Conservation (phyloP, 2,113 vertebrate species). For the Caracal caracal region DNA sequence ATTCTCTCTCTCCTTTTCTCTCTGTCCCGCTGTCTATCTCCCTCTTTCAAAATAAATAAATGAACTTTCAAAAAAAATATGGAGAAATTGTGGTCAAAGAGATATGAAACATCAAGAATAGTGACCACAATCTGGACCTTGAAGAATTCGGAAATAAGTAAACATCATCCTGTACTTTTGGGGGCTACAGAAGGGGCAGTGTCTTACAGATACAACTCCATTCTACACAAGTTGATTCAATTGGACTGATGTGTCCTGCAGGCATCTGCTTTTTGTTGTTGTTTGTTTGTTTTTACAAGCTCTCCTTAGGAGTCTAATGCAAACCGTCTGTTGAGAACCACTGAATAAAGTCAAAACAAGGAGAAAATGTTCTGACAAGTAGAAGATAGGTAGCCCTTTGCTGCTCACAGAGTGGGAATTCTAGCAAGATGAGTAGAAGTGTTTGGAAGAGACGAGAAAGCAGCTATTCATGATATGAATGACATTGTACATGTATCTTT, state of each 20-base stretch:
- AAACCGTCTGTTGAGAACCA: neutral
- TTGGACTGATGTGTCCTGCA: neutral
- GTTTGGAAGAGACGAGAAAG: neutral
- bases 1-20: too few relatives aligned
- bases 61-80: too few relatives aligned
- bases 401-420: neutral
- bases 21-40: too few relatives aligned
- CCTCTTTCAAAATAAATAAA: too few relatives aligned
- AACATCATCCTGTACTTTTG: neutral
- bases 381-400: neutral
- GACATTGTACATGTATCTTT: neutral
- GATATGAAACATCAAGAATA: neutral
- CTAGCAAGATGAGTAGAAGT: neutral
- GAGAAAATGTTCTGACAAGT: neutral
- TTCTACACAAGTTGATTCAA: neutral
- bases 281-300: neutral
- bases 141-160: neutral
- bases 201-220: neutral
- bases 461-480: neutral
- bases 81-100: neutral
- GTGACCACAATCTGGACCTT: neutral
- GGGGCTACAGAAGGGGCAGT: neutral
- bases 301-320: neutral
- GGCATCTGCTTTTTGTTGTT: neutral
- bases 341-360: neutral